phyloP scores from a whole-genome alignment of 2,113 vertebrate species.

The Barnardius zonarius region DNA sequence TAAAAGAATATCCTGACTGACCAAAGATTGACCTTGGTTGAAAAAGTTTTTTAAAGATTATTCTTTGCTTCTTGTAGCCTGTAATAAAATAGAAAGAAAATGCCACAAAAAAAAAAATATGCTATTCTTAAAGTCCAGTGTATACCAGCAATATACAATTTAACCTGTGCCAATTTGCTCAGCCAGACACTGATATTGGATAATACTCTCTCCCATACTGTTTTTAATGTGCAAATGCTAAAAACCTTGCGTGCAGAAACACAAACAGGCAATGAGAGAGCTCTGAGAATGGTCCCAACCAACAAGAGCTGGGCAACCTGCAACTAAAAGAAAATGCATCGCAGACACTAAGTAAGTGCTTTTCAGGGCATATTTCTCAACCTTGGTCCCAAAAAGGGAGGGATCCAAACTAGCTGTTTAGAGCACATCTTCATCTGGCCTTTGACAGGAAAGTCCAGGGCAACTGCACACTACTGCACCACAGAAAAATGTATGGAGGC shows the following conservation, averaged over 20 bases:
- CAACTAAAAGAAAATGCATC: background rate
- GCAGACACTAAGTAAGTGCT: background rate
- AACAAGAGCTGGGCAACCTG: background rate
- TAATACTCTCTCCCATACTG: background rate
- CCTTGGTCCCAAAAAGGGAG: background rate
- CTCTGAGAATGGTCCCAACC: background rate
- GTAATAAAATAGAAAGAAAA: background rate
- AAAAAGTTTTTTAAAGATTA: background rate
- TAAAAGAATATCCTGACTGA: background rate
- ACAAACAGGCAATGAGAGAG: background rate
- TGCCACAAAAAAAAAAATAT: background rate
- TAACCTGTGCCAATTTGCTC: background rate
- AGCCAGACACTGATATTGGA: background rate
- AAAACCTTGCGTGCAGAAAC: background rate
- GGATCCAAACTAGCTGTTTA: background rate
- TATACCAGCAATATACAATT: background rate
- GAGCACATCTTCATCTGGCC: accelerated
- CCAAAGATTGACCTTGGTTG: background rate
- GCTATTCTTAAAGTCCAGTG: background rate
- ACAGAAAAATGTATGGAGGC: accelerated
- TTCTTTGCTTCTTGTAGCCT: background rate
- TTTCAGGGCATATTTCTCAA: background rate
- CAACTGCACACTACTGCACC: accelerated
- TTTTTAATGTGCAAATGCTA: background rate
- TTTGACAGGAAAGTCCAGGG: background rate